Percentiles rank a stretch among this genome's conserved stretches.
These are phyloP conservation scores for Lycaon pictus DNA, from an alignment of 2,113 vertebrate species.

Conservation along the genomic window DNA sequence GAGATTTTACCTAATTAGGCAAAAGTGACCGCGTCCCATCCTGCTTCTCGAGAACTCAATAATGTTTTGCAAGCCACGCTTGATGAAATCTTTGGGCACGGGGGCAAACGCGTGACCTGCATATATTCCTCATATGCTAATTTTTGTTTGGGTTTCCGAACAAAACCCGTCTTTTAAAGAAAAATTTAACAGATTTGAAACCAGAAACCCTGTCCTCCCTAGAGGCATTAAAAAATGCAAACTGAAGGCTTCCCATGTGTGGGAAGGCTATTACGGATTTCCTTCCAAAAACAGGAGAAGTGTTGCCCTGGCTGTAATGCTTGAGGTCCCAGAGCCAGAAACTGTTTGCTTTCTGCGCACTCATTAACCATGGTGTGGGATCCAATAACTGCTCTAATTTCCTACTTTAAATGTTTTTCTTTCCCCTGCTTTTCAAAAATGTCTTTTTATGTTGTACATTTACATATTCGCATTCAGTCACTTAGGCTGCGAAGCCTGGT, in stretches of 20 bases:
- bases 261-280: slow-evolving; percentile 86
- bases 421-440: slow-evolving; percentile 86
- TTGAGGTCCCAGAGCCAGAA: slow-evolving; percentile 84
- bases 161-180: slow-evolving; percentile 89
- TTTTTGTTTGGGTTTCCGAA: slow-evolving; percentile 89
- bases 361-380: slow-evolving; percentile 89
- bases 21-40: slow-evolving; percentile 26
- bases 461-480: slow-evolving; percentile 82
- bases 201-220: slow-evolving; percentile 89
- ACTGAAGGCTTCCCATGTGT: slow-evolving; percentile 89
- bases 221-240: slow-evolving; percentile 88
- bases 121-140: slow-evolving; percentile 88
- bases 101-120: slow-evolving; percentile 83
- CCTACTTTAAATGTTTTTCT: slow-evolving; percentile 90
- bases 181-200: slow-evolving; percentile 89
- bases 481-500: slow-evolving; percentile 83
- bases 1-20: slow-evolving; percentile 70
- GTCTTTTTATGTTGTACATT: slow-evolving; percentile 86
- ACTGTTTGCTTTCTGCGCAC: slow-evolving; percentile 88
- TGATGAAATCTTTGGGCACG: slow-evolving; percentile 37
- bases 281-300: slow-evolving; percentile 88
- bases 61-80: slow-evolving; percentile 59
- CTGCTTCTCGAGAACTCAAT: slow-evolving; percentile 3
- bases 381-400: slow-evolving; percentile 90
- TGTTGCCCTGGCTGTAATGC: slow-evolving; percentile 84